Evolutionary conservation across 1,140 invertebrate genomes (phyloP).

Genomic region (Apis mellifera): DNA sequence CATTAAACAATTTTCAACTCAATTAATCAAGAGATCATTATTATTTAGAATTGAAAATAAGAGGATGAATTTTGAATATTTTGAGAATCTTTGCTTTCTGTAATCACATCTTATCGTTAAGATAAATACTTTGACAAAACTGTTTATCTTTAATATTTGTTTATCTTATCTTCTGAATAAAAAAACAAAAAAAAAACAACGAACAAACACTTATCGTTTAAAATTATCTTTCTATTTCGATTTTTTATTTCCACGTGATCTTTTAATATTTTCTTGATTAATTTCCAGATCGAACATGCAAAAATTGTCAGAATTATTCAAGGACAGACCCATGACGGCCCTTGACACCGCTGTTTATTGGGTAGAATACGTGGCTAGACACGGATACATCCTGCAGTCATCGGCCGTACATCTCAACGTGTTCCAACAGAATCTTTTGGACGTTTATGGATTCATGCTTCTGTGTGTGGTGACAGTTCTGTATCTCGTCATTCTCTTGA

Average conservation of each 20-base stretch:
- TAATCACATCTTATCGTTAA: no score
- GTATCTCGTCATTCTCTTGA: slow-evolving; percentile 23
- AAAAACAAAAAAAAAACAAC: no score
- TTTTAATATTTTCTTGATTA: background rate
- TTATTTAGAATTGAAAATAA: no score
- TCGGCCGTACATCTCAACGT: slow-evolving; percentile 72
- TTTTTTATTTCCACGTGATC: background rate
- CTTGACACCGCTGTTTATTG: slow-evolving; percentile 77
- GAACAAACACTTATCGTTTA: no score
- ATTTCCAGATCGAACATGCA: slow-evolving; percentile 58
- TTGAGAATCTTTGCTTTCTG: no score
- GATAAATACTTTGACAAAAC: no score
- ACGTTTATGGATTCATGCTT: slow-evolving; percentile 71
- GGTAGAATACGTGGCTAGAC: slow-evolving; percentile 80
- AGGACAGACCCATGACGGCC: slow-evolving; percentile 75
- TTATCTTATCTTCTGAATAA: no score
- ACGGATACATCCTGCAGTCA: slow-evolving; percentile 74
- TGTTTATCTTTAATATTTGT: no score
- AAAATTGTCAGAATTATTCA: slow-evolving; percentile 72
- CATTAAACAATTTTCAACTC: no score
- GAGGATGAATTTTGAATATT: no score
- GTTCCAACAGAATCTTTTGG: slow-evolving; percentile 73
- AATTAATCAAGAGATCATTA: no score
- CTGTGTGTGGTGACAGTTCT: background rate
- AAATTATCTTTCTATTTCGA: no score